Evolutionary conservation across 2,888 invertebrate genomes (phyloP).

Genomic region (Harpalus rubripes): DNA sequence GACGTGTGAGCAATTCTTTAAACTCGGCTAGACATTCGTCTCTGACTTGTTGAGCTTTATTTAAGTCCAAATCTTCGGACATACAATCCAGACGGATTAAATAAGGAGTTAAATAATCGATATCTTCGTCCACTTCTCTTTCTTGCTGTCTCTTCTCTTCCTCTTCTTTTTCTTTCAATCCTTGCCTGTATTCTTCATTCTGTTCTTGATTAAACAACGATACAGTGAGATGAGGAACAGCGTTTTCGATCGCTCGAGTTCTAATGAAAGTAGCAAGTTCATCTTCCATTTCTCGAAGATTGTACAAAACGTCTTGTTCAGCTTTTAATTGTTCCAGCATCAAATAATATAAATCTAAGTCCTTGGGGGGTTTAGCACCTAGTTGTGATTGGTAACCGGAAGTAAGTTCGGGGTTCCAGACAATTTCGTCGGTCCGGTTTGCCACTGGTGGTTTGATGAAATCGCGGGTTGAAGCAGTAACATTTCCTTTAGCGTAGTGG

Average conservation of each 20-base stretch:
- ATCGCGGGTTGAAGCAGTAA: conserved; percentile 82
- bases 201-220: conserved; percentile 80
- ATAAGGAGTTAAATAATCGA: conserved; percentile 84
- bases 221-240: conserved; percentile 78
- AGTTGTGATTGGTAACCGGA: conserved; percentile 85
- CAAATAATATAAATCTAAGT: conserved; percentile 83
- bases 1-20: conserved; percentile 81
- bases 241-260: conserved; percentile 77
- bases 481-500: conserved; percentile 82
- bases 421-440: conserved; percentile 84
- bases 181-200: conserved; percentile 78
- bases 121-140: conserved; percentile 82
- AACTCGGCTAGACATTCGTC: conserved; percentile 84
- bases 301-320: conserved; percentile 81
- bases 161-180: conserved; percentile 76
- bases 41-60: conserved; percentile 78
- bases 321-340: conserved; percentile 82
- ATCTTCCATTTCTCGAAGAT: conserved; percentile 79
- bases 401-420: conserved; percentile 83
- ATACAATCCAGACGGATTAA: conserved; percentile 80
- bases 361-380: conserved; percentile 80
- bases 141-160: conserved; percentile 79
- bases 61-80: conserved; percentile 72
- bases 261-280: conserved; percentile 77
- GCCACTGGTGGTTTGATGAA: conserved; percentile 85